phyloP scores from a whole-genome alignment of 2,797 vertebrate species.

The Brachyrhaphis roseni region DNA sequence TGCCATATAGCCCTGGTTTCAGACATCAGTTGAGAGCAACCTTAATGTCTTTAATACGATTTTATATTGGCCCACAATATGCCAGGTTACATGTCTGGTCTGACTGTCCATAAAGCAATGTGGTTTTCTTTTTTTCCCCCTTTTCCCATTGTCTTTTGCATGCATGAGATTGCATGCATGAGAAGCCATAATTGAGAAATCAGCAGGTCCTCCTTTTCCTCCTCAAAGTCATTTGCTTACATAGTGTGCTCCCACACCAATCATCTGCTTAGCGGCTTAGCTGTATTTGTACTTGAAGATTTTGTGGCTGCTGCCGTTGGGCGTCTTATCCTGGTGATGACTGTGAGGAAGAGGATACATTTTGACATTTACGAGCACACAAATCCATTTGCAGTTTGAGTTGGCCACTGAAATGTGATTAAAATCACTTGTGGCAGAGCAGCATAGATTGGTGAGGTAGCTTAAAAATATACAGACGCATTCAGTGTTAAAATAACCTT shows the following conservation, averaged over 20 bases:
- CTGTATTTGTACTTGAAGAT: conserved; percentile 86
- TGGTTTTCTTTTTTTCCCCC: conserved; percentile 60
- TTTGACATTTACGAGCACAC: conserved; percentile 71
- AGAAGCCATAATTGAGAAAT: conserved; percentile 85
- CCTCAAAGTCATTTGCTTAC: conserved; percentile 84
- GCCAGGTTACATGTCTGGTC: conserved; percentile 61
- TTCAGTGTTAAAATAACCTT: conserved; percentile 26
- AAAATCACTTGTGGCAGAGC: conserved; percentile 50
- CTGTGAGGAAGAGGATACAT: conserved; percentile 68
- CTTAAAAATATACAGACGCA: conserved; percentile 38
- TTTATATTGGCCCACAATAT: conserved; percentile 69
- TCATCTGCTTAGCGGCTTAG: conserved; percentile 86
- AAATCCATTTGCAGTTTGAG: conserved; percentile 73
- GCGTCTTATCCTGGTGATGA: conserved; percentile 74
- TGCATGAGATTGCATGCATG: conserved; percentile 69
- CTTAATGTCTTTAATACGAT: conserved; percentile 29
- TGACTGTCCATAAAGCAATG: conserved; percentile 75
- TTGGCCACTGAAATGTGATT: conserved; percentile 69
- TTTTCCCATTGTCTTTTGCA: conserved; percentile 66
- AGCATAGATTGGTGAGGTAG: conserved; percentile 53
- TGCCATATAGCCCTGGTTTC: not conserved
- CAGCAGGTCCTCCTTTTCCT: conserved; percentile 78
- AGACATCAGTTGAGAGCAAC: not conserved
- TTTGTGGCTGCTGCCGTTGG: conserved; percentile 77
- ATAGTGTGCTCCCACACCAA: conserved; percentile 83